These are phyloP conservation scores for Silurus meridionalis DNA, from an alignment of 2,113 vertebrate species.

Conservation along the genomic window DNA sequence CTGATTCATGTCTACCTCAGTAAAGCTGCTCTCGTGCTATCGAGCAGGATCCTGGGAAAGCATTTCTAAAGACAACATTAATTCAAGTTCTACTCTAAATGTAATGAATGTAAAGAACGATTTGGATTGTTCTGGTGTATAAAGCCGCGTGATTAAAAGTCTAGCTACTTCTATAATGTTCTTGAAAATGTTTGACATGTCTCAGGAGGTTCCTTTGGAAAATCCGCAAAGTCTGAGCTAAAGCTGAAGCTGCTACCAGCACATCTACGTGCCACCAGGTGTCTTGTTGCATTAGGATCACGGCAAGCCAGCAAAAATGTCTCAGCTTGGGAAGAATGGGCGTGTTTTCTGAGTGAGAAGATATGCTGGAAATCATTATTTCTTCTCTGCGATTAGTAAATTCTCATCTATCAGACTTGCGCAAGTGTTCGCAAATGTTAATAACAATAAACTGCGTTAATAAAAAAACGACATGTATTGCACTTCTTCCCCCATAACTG, in stretches of 20 bases:
- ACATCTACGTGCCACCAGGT: background rate
- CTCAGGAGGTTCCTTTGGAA: background rate
- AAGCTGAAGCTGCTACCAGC: background rate
- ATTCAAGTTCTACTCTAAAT: background rate
- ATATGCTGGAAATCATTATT: background rate
- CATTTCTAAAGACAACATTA: background rate
- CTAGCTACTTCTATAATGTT: background rate
- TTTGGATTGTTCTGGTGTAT: background rate
- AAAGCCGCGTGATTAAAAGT: background rate
- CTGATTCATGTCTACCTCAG: background rate
- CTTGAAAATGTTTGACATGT: background rate
- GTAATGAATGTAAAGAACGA: background rate
- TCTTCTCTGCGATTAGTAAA: background rate
- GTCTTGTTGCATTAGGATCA: background rate
- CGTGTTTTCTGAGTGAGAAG: background rate
- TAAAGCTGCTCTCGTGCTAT: background rate
- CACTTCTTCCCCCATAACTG: too few relatives aligned
- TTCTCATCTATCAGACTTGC: background rate
- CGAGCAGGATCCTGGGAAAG: background rate
- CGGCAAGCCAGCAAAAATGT: background rate
- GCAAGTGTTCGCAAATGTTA: too few relatives aligned
- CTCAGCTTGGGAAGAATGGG: background rate
- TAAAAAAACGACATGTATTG: too few relatives aligned
- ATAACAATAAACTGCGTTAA: too few relatives aligned
- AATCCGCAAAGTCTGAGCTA: background rate